Evolutionary conservation across 2,113 vertebrate species (phyloP), one percentile per base, ranked within the genome.

Genomic region (Mirza zaza): DNA sequence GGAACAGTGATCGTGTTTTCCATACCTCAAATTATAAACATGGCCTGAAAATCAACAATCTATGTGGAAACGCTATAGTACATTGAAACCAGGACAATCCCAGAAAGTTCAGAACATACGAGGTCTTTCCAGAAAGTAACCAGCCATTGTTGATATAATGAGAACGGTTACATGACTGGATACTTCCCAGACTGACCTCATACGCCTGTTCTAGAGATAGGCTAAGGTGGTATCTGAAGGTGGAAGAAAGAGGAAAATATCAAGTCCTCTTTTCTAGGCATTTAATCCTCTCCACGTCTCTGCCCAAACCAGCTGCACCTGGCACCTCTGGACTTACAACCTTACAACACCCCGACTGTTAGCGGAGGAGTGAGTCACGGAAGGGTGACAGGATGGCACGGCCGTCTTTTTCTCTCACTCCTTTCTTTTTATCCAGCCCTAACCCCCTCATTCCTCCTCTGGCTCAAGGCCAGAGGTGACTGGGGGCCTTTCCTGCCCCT

Each of bases 321-420:
- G 9, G 63, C 59, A 21, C 2, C 39, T 75, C 45, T 67, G 63
- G 25, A 65, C 75, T 77, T 32, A 20, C 70, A 39, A 25, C 42
- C 65, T 10, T 34, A 27, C 36, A 67, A 17, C 34, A 65, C 50
- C 18, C 18, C 3, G 52, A 7, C 52, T 14, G 9, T 20, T 10
- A 48, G 67, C 45, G 23, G 45, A 84, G 42, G 82, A 34, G 0
- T 0, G 57, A 59, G 23, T 73, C 39, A 10, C 27, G 2, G 29
- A 23, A 45, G 25, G 36, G 50, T 0, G 17, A 10, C 29, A 4
- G 0, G 27, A 57, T 0, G 17, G 10, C 32, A 4, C 0, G 8
- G 32, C 6, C 2, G 9, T n/a, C 21, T 18, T 91, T 11, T 12
- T 5, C 21, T 93, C 8, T 0, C 0, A 15, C 29, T 11, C 23